Conservation (phyloP, 2,888 invertebrate species). For the Junonia oenone region DNA sequence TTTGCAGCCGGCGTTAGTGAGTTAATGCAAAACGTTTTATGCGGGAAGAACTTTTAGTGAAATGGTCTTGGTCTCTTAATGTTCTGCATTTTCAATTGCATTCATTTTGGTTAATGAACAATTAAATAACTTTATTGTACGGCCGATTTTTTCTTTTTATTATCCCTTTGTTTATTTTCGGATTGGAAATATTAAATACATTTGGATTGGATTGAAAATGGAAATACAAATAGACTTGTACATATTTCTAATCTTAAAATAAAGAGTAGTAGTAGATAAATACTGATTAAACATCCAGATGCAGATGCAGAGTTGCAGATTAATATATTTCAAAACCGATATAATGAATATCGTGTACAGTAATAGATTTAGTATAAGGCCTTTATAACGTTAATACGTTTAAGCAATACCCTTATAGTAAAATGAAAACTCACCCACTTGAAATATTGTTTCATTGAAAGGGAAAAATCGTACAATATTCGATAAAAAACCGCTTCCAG, state of each 20-base stretch:
- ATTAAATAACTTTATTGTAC: not conserved
- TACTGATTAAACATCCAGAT: too few species aligned
- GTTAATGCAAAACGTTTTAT: slow-evolving; percentile 2
- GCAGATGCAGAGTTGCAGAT: too few species aligned
- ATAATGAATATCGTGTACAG: too few species aligned
- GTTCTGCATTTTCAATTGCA: not conserved
- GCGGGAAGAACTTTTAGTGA: not conserved
- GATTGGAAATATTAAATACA: too few species aligned
- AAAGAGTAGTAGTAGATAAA: too few species aligned
- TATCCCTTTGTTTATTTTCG: not conserved
- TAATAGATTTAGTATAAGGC: not conserved
- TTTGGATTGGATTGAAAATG: too few species aligned
- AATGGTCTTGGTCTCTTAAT: not conserved
- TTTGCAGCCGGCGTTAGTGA: slow-evolving; percentile 1
- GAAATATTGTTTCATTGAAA: not conserved
- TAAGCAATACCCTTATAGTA: not conserved
- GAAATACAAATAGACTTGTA: too few species aligned
- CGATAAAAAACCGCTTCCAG: not conserved
- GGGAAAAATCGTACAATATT: not conserved
- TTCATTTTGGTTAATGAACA: not conserved
- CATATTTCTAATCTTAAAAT: too few species aligned
- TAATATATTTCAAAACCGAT: too few species aligned
- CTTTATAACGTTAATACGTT: not conserved
- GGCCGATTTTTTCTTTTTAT: not conserved
- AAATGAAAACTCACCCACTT: not conserved